Percentiles rank a stretch among this genome's conserved stretches.
phyloP scores from a whole-genome alignment of 2,797 vertebrate genomes.

The Liparis tanakae region DNA sequence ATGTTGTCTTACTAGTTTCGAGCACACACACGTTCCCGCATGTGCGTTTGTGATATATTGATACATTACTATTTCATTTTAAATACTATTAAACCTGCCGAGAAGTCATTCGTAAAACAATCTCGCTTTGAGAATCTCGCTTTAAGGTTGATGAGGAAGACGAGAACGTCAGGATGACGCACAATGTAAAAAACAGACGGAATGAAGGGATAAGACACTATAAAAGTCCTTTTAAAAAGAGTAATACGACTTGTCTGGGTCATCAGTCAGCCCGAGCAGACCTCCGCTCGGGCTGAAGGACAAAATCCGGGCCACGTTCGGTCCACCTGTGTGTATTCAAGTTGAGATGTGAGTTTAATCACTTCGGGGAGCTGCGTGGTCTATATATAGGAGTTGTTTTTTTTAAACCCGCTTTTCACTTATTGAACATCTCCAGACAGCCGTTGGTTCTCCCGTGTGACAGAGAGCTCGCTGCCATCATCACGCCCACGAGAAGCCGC shows the following conservation, averaged over 20 bases:
- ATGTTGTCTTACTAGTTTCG: neutral
- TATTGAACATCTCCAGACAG: conserved; percentile 45
- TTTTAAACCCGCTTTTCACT: conserved; percentile 45
- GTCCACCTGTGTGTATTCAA: conserved; percentile 23
- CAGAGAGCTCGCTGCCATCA: conserved; percentile 30
- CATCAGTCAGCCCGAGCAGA: conserved; percentile 54
- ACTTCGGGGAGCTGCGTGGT: conserved; percentile 35
- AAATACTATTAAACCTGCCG: neutral
- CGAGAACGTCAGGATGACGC: neutral
- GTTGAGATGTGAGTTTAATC: conserved; percentile 39
- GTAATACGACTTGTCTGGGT: conserved; percentile 31
- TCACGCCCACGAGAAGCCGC: conserved; percentile 43
- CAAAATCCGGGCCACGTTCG: conserved; percentile 39
- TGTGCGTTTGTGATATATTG: neutral
- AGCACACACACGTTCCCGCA: neutral
- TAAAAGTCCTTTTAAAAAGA: neutral
- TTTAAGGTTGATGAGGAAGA: neutral
- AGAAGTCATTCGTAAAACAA: neutral
- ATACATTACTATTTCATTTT: neutral
- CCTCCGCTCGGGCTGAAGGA: conserved; percentile 49
- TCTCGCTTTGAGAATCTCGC: no score
- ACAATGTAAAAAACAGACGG: conserved; percentile 28
- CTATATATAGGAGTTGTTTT: conserved; percentile 23
- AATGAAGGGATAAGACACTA: conserved; percentile 4
- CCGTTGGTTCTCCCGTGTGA: conserved; percentile 35